Conservation (phyloP, 2,113 vertebrate genomes). For the Spea multiplicata region DNA sequence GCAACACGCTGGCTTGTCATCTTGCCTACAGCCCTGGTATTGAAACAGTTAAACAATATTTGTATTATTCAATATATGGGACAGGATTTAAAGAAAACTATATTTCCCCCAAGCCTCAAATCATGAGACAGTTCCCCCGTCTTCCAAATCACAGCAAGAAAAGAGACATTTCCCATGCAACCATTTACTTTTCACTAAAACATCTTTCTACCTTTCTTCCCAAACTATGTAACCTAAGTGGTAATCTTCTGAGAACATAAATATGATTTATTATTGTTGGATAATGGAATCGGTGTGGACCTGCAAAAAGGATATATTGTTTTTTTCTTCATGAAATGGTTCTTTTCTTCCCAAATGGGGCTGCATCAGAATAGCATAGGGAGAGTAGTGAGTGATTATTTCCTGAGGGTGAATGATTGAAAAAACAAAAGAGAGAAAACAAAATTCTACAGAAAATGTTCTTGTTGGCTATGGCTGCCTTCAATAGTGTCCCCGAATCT, state of each 20-base stretch:
- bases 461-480: conserved; percentile 86
- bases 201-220: conserved; percentile 75
- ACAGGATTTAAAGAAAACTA: conserved; percentile 66
- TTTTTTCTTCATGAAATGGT: conserved; percentile 77
- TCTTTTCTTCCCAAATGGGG: conserved; percentile 74
- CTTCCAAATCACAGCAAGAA: conserved; percentile 69
- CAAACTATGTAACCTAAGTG: conserved; percentile 68
- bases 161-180: conserved; percentile 72
- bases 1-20: not conserved
- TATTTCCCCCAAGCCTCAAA: conserved; percentile 63
- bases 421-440: conserved; percentile 6
- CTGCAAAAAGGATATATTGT: conserved; percentile 88
- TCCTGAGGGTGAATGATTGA: conserved; percentile 89
- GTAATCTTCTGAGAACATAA: conserved; percentile 79
- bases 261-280: conserved; percentile 83
- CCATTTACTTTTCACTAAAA: conserved; percentile 79
- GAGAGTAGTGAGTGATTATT: conserved; percentile 82
- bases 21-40: not conserved
- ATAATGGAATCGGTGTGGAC: conserved; percentile 82
- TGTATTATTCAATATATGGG: conserved; percentile 71
- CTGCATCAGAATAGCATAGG: conserved; percentile 73
- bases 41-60: conserved; percentile 60
- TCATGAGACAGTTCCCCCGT: conserved; percentile 68
- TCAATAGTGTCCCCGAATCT: conserved; percentile 72
- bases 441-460: conserved; percentile 83